A percentile compares a stretch with the other conserved stretches of the same genome.
Evolutionary conservation across 2,113 vertebrate species (phyloP).

Genomic region (Parus major): DNA sequence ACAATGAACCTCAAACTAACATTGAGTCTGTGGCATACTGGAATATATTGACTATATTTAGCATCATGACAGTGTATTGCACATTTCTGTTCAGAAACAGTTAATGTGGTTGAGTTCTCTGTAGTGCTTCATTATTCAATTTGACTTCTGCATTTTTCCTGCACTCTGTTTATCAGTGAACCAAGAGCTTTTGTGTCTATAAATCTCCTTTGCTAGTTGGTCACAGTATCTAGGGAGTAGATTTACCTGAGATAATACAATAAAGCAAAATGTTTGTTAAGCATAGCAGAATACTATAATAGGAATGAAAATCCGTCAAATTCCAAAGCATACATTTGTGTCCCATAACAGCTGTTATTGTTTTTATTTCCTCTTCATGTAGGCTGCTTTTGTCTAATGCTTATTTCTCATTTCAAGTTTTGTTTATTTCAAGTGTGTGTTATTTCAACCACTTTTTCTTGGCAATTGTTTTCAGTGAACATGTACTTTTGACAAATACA

Average conservation of each 20-base stretch:
- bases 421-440: background rate
- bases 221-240: background rate
- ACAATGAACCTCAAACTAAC: background rate
- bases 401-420: background rate
- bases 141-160: background rate
- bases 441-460: background rate
- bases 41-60: background rate
- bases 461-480: background rate
- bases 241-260: conserved; percentile 2
- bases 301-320: background rate
- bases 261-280: conserved; percentile 6
- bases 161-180: background rate
- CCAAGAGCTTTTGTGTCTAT: background rate
- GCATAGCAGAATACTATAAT: background rate
- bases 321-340: background rate
- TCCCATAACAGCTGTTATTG: background rate
- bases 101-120: background rate
- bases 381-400: background rate
- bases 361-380: conserved; percentile 11
- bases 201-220: background rate
- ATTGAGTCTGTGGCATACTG: fast-evolving
- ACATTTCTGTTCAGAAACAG: background rate
- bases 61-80: background rate
- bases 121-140: background rate
- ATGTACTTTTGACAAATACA: background rate